These are phyloP conservation scores for Alentia gelatinosa DNA, from an alignment of 2,888 invertebrate genomes.

Conservation along the genomic window DNA sequence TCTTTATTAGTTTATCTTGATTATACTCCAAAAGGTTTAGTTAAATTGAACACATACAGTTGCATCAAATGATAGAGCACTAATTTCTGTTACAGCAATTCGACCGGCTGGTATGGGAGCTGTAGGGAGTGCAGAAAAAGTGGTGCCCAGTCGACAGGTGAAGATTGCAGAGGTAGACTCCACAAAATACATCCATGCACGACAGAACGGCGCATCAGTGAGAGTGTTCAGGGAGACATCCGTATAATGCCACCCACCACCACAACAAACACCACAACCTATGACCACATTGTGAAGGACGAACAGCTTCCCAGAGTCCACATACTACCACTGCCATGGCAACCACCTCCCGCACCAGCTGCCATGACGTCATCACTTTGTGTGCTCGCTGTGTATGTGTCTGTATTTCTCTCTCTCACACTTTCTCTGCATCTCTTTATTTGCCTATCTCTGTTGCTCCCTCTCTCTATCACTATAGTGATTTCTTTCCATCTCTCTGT, in stretches of 20 bases:
- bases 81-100: constrained; percentile 6
- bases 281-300: no score
- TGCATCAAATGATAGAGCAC: no score
- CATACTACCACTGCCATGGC: neutral
- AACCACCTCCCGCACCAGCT: neutral
- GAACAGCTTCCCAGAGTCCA: neutral
- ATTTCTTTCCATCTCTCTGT: no score
- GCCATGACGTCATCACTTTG: neutral
- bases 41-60: no score
- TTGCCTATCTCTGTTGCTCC: no score
- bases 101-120: neutral
- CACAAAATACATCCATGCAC: constrained; percentile 81
- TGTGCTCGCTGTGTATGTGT: neutral
- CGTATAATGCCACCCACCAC: constrained; percentile 70
- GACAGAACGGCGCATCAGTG: constrained; percentile 80
- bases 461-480: no score
- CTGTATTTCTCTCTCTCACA: no score
- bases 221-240: constrained; percentile 81
- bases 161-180: constrained; percentile 79
- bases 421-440: no score
- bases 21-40: no score
- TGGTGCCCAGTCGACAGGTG: constrained; percentile 70
- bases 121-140: neutral
- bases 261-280: no score
- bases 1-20: no score